Conservation (phyloP, 2,113 vertebrate genomes). For the Myiagra hebetior region DNA sequence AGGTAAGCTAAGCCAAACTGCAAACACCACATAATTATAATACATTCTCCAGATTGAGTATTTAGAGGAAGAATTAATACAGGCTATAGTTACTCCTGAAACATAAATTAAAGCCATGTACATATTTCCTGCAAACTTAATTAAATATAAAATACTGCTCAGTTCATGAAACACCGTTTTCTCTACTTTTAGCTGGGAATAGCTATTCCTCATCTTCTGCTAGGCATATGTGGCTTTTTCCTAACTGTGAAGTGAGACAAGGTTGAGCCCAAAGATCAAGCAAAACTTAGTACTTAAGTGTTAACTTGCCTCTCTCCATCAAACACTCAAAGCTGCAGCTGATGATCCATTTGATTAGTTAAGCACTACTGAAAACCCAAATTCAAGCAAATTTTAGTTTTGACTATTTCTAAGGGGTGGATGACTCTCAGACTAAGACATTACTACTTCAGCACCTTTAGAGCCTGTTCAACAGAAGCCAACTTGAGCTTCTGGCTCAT, state of each 20-base stretch:
- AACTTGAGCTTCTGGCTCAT: not conserved
- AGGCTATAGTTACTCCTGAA: not conserved
- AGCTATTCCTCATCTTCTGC: not conserved
- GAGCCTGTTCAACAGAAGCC: not conserved
- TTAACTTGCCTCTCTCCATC: not conserved
- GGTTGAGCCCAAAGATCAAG: not conserved
- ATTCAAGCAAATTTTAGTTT: not conserved
- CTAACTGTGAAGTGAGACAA: not conserved
- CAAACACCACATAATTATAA: not conserved
- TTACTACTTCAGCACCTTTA: not conserved
- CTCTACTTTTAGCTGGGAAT: not conserved
- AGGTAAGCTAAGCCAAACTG: not conserved
- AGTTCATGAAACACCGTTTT: not conserved
- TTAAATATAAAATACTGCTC: not conserved
- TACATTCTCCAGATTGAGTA: not conserved
- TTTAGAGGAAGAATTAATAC: not conserved
- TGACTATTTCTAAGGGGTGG: not conserved
- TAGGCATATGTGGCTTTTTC: not conserved
- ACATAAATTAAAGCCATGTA: not conserved
- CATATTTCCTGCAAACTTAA: not conserved
- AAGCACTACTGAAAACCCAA: not conserved
- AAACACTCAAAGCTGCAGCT: not conserved
- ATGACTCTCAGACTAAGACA: not conserved
- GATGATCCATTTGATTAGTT: not conserved
- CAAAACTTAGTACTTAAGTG: not conserved